Evolutionary conservation across 2,888 invertebrate genomes (phyloP).

Genomic region (Athalia cordata): DNA sequence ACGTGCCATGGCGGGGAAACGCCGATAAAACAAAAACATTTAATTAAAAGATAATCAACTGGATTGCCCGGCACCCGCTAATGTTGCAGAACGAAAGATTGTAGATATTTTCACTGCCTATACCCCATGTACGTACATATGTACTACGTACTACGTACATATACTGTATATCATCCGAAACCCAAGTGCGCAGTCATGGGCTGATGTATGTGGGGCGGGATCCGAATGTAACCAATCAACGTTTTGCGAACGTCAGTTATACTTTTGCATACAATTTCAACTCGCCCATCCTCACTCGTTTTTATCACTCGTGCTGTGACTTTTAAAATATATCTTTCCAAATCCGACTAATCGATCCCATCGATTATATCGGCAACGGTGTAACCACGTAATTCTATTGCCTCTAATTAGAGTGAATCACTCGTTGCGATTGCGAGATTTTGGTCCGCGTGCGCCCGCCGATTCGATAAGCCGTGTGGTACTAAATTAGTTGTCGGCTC

Average conservation of each 20-base stretch:
- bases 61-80: slow-evolving; percentile 63
- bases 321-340: background rate
- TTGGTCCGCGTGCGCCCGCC: background rate
- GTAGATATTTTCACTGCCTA: slow-evolving; percentile 25
- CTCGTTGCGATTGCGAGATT: slow-evolving; percentile 24
- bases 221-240: background rate
- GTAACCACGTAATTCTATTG: slow-evolving; percentile 6
- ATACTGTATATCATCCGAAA: slow-evolving; percentile 40
- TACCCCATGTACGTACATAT: background rate
- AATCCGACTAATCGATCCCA: background rate
- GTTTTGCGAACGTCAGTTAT: too few relatives aligned
- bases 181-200: slow-evolving; percentile 60
- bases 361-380: background rate
- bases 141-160: background rate
- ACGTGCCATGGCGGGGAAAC: slow-evolving; percentile 44
- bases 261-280: slow-evolving; percentile 15
- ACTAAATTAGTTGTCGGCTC: slow-evolving; percentile 11
- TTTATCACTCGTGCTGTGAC: slow-evolving; percentile 8
- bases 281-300: background rate
- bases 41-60: slow-evolving; percentile 72
- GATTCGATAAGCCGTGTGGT: slow-evolving; percentile 14
- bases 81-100: slow-evolving; percentile 52
- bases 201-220: slow-evolving; percentile 66
- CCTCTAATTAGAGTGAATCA: slow-evolving; percentile 23
- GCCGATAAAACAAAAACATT: slow-evolving; percentile 70